phyloP scores from a whole-genome alignment of 1,140 invertebrate genomes.

The Fopius arisanus region DNA sequence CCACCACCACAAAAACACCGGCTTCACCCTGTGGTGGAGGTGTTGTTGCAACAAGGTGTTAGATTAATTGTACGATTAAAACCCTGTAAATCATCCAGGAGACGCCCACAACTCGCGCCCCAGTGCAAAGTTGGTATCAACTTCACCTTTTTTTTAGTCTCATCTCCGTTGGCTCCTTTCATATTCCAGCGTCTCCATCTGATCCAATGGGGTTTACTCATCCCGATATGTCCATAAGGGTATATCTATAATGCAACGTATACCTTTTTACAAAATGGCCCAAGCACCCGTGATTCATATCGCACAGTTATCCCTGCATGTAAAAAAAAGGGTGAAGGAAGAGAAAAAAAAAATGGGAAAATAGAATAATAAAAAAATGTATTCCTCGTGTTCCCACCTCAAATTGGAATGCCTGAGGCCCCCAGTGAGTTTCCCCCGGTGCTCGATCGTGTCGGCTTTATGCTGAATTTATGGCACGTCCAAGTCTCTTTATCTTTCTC shows the following conservation, averaged over 20 bases:
- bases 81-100: constrained; percentile 59
- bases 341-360: constrained; percentile 20
- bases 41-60: constrained; percentile 64
- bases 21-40: constrained; percentile 41
- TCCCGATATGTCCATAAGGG: constrained; percentile 26
- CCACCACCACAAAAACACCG: not conserved
- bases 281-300: constrained; percentile 14
- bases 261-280: not conserved
- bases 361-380: not conserved
- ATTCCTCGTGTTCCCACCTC: constrained; percentile 18
- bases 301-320: constrained; percentile 4
- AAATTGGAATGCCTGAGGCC: constrained; percentile 30
- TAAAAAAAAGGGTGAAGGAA: constrained; percentile 16
- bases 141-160: not conserved
- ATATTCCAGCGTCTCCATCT: constrained; percentile 22
- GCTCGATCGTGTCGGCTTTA: constrained; percentile 17
- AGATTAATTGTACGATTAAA: constrained; percentile 65
- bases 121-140: constrained; percentile 20
- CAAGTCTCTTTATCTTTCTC: constrained; percentile 22
- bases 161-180: constrained; percentile 26
- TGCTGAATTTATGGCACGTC: constrained; percentile 30
- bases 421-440: constrained; percentile 22
- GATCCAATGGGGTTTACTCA: constrained; percentile 23
- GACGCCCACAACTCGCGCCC: constrained; percentile 52
- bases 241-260: constrained; percentile 25